Evolutionary conservation across 2,888 invertebrate species (phyloP).

Genomic region (Hemistola chrysoprasaria): DNA sequence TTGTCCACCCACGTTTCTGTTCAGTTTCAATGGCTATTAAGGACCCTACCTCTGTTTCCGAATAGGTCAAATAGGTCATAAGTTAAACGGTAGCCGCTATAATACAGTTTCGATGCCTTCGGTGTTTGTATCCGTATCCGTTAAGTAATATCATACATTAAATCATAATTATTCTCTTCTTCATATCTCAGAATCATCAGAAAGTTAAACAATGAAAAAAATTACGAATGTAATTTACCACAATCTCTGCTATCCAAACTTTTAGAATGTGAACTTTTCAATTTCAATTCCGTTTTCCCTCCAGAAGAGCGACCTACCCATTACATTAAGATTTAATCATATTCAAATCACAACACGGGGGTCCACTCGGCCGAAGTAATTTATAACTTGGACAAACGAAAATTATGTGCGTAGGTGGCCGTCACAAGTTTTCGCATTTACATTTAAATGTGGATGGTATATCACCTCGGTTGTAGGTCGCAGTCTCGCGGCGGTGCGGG

Average conservation of each 20-base stretch:
- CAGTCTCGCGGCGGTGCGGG: slow-evolving; percentile 27
- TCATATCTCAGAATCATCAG: too few species aligned
- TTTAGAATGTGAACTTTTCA: slow-evolving; percentile 27
- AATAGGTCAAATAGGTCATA: slow-evolving; percentile 32
- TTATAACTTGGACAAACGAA: slow-evolving; percentile 66
- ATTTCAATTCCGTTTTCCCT: slow-evolving; percentile 34
- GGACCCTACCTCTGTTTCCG: slow-evolving; percentile 63
- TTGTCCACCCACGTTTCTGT: slow-evolving; percentile 78
- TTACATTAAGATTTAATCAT: slow-evolving; percentile 60
- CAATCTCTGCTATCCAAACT: slow-evolving; percentile 12
- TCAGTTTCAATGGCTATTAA: slow-evolving; percentile 75
- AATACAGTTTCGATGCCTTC: background rate
- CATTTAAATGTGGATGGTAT: slow-evolving; percentile 73
- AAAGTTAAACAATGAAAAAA: too few species aligned
- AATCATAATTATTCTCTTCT: too few species aligned
- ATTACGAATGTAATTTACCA: slow-evolving; percentile 2
- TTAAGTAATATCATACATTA: too few species aligned
- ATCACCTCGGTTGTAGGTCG: slow-evolving; percentile 52
- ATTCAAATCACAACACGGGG: slow-evolving; percentile 56
- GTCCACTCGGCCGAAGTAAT: slow-evolving; percentile 46
- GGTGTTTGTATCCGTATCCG: too few species aligned
- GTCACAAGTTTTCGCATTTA: slow-evolving; percentile 69
- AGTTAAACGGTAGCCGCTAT: slow-evolving; percentile 28
- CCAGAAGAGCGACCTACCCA: slow-evolving; percentile 24
- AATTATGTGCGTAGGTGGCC: slow-evolving; percentile 68